A percentile compares a stretch with the other conserved stretches of the same genome.
phyloP scores from a whole-genome alignment of 2,797 vertebrate genomes.

The Orestias chungarensis region DNA sequence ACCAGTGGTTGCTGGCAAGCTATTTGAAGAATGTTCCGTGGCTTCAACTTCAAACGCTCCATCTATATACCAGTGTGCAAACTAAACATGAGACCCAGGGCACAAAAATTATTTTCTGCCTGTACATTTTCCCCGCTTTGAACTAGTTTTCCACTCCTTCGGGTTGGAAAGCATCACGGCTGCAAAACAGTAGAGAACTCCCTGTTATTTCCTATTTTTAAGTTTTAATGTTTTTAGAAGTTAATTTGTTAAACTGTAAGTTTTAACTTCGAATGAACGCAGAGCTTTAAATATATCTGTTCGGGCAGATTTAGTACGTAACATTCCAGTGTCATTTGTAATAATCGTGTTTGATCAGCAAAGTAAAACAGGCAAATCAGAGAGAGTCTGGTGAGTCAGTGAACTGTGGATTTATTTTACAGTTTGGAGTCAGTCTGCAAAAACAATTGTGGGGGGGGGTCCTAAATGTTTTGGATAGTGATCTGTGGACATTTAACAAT shows the following conservation, averaged over 20 bases:
- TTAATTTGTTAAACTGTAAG: constrained; percentile 18
- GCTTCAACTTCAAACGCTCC: constrained; percentile 80
- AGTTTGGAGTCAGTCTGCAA: constrained; percentile 45
- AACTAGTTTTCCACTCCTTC: constrained; percentile 62
- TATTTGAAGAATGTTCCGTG: constrained; percentile 79
- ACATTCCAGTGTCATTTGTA: constrained; percentile 34
- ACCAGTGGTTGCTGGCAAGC: constrained; percentile 81
- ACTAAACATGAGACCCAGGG: constrained; percentile 77
- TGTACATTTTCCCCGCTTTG: constrained; percentile 76
- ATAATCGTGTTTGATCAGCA: constrained; percentile 27
- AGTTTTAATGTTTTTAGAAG: constrained; percentile 11
- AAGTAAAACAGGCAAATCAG: constrained; percentile 35
- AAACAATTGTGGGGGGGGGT: constrained; percentile 41
- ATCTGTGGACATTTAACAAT: constrained; percentile 64
- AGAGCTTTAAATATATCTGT: background rate
- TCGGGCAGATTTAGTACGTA: constrained; percentile 16
- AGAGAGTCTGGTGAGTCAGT: constrained; percentile 29
- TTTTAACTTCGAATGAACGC: constrained; percentile 4
- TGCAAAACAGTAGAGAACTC: constrained; percentile 18
- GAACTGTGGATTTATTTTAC: constrained; percentile 36
- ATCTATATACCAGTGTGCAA: constrained; percentile 75
- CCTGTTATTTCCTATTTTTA: constrained; percentile 18
- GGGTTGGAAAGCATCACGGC: constrained; percentile 41
- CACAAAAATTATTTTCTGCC: constrained; percentile 76
- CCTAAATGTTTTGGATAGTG: constrained; percentile 45